Evolutionary conservation across 2,113 vertebrate species (phyloP), one percentile per base, ranked within the genome.

Genomic region (Spermophilus dauricus): DNA sequence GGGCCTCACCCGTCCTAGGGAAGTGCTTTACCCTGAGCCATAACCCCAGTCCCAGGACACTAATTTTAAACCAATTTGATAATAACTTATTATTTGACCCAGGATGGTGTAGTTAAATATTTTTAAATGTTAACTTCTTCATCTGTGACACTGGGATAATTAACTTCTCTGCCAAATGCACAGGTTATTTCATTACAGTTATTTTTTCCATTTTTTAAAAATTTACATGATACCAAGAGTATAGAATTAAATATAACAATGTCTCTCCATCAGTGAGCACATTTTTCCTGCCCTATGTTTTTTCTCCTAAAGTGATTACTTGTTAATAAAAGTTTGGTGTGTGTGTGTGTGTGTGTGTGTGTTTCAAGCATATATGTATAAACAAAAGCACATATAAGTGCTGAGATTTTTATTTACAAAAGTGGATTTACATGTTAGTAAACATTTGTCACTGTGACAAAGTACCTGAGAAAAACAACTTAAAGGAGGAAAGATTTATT

Each of bases 61-160:
- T 85, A 70, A 75, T 89, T 96, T 72, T 82, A 89, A 94, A 58
- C 9, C 17, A 22, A 17, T 86, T 86, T 58, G 32, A 82, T 88
- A 85, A 76, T 89, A 72, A 82, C 10, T 70, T 81, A 78, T 14
- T 72, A 42, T 73, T 28, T 73, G 53, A 89, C 13, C 37, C 89
- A 30, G 39, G 16, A 81, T 76, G 72, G 26, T 10, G 22, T 72
- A 94, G 77, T 87, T 81, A 95, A 86, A n/a, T 87, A 73, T 61
- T 89, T 77, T 81, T 45, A 85, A 95, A 76, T 70, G 16, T 93
- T 91, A 91, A 89, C 61, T 51, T 90, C 26, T 87, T 91, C 20
- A 89, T 76, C 51, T 94, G 30, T 95, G 72, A 86, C n/a, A 51
- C 4, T 81, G 26, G 6, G 39, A 45, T 91, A 94, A 89, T 94